Percentiles rank a stretch among this genome's conserved stretches.
These are phyloP conservation scores for Yponomeuta plumbellus DNA, from an alignment of 2,888 invertebrate species.

Conservation along the genomic window DNA sequence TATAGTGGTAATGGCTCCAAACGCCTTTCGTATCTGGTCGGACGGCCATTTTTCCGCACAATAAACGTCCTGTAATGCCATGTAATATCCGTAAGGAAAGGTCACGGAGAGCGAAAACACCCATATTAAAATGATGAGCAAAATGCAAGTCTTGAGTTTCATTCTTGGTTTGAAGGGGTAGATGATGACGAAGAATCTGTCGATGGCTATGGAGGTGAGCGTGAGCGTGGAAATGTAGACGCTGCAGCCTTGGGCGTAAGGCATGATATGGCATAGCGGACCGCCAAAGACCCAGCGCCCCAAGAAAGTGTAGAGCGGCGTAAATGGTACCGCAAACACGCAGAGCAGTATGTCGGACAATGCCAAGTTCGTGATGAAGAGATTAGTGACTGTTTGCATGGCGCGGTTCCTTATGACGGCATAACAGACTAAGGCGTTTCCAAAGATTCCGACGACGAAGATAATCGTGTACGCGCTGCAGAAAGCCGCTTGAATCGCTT, in stretches of 20 bases:
- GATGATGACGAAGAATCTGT: slow-evolving; percentile 93
- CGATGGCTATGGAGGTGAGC: slow-evolving; percentile 93
- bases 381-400: slow-evolving; percentile 95
- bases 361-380: slow-evolving; percentile 94
- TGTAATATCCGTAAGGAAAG: slow-evolving; percentile 89
- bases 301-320: slow-evolving; percentile 90
- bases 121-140: slow-evolving; percentile 89
- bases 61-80: slow-evolving; percentile 75
- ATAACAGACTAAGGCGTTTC: slow-evolving; percentile 90
- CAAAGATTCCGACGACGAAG: slow-evolving; percentile 87
- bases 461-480: slow-evolving; percentile 86
- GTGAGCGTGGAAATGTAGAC: slow-evolving; percentile 94
- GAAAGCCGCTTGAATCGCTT: slow-evolving; percentile 83
- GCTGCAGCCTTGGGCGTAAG: slow-evolving; percentile 90
- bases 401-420: slow-evolving; percentile 89
- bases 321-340: slow-evolving; percentile 91
- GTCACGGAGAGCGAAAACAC: slow-evolving; percentile 86
- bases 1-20: slow-evolving; percentile 86
- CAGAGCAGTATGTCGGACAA: slow-evolving; percentile 91
- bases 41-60: slow-evolving; percentile 90
- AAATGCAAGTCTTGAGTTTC: slow-evolving; percentile 84
- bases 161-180: slow-evolving; percentile 91
- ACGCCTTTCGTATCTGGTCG: slow-evolving; percentile 81
- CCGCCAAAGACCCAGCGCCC: slow-evolving; percentile 91
- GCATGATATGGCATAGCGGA: slow-evolving; percentile 88